phyloP scores from a whole-genome alignment of 2,888 invertebrate species.

The Drosophila histrio region DNA sequence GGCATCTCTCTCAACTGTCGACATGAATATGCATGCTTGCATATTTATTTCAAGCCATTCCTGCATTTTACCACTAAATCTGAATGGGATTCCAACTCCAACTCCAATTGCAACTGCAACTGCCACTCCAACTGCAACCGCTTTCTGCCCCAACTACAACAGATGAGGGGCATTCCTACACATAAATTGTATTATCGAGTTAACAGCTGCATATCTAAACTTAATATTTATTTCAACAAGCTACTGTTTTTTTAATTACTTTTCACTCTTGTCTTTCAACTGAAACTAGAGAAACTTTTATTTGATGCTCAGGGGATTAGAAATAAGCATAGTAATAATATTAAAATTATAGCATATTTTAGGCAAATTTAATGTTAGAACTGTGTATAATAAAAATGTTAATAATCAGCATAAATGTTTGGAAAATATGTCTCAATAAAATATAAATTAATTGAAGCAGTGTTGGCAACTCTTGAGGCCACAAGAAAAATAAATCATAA shows the following conservation, averaged over 20 bases:
- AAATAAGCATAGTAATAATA: no score
- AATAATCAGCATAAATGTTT: no score
- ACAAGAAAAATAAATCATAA: no score
- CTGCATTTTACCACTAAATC: slow-evolving; percentile 45
- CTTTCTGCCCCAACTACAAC: not conserved
- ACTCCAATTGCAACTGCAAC: not conserved
- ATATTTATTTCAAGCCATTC: slow-evolving; percentile 39
- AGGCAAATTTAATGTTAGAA: no score
- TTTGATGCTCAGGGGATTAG: not conserved
- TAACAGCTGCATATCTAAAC: slow-evolving; percentile 30
- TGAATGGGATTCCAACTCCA: slow-evolving; percentile 40
- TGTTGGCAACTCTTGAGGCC: no score
- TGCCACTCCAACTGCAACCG: slow-evolving; percentile 1
- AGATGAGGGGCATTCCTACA: slow-evolving; percentile 15
- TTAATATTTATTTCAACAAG: slow-evolving; percentile 43
- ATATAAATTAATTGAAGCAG: no score
- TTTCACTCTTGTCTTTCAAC: not conserved
- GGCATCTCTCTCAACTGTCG: slow-evolving; percentile 59
- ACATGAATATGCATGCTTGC: slow-evolving; percentile 55
- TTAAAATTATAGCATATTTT: no score
- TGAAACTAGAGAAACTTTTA: slow-evolving; percentile 7
- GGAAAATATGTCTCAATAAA: no score
- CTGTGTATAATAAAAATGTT: no score
- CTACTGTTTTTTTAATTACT: slow-evolving; percentile 48
- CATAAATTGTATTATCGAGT: slow-evolving; percentile 49